Evolutionary conservation across 1,140 invertebrate genomes (phyloP).

Genomic region (Oscheius sp.): DNA sequence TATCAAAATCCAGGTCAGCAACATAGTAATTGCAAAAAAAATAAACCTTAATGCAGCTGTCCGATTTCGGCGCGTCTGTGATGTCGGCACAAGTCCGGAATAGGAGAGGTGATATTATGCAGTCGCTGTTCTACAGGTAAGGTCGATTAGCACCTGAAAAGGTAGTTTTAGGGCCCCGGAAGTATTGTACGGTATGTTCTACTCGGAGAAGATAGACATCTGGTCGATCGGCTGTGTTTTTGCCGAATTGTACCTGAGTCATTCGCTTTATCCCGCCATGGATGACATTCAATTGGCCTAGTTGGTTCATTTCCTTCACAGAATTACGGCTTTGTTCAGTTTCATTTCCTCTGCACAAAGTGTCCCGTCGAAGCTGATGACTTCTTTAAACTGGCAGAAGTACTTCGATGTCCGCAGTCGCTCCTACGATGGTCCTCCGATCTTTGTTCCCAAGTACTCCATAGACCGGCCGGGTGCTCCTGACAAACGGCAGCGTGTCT

Average conservation of each 20-base stretch:
- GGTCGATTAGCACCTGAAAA: not conserved
- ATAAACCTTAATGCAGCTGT: not conserved
- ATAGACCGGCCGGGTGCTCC: not conserved
- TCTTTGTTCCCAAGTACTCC: not conserved
- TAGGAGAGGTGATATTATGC: not conserved
- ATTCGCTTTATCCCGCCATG: not conserved
- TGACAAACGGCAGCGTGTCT: not conserved
- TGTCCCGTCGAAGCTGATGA: not conserved
- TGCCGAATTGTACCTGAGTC: not conserved
- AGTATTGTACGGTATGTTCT: not conserved
- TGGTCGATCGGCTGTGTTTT: not conserved
- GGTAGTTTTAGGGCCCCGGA: not conserved
- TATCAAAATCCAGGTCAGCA: not conserved
- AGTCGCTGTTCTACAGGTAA: not conserved
- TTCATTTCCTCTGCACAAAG: not conserved
- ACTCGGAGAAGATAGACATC: not conserved
- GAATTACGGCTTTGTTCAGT: not conserved
- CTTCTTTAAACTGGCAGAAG: not conserved
- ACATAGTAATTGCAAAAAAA: not conserved
- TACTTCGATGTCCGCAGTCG: not conserved
- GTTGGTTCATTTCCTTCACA: not conserved
- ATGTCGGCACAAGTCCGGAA: not conserved
- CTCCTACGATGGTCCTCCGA: not conserved
- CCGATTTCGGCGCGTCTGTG: not conserved
- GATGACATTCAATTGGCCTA: not conserved